Base-by-base conservation (phyloP, 2,888 invertebrate species). In the Argyra leucocephala region DNA sequence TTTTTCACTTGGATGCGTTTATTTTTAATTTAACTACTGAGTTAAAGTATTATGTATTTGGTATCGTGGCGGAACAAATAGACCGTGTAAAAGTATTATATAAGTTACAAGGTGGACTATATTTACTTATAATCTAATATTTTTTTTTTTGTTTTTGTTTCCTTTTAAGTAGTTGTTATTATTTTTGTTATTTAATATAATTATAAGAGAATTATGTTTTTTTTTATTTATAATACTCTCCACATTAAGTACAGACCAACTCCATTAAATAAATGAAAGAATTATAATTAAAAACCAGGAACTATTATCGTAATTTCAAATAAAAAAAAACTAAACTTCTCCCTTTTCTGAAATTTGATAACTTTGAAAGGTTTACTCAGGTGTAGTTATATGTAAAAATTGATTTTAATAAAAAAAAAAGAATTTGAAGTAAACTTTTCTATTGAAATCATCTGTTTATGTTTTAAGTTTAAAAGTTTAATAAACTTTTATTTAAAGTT, bases 261-360 rank as follows among this genome's bases (percentile, higher is more conserved):
- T 31, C 31, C 12, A 31, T 31, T 48, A 48, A 48, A 48, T 48
- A 15, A 18, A 18, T 10, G 12, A 18, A 18, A 15, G 15, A 48
- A 48, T 48, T 48, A 48, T 18, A 48, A 48, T 48, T 31, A n/a
- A 48, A 48, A 48, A 48, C 48, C 48, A 48, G 48, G 48, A 48
- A 48, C 48, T 48, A 48, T 48, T 48, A n/a, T 48, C 18, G 48
- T 48, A 48, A 18, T 15, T 18, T 48, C 31, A 31, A 31, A 10
- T 31, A 31, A 31, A 31, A 31, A 7, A 31, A 48, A 18, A 5
- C 5, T 18, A 48, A 48, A 48, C 48, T 48, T 15, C 48, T 48
- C 48, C 48, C 48, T 48, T 48, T 48, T 48, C n/a, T 48, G 48
- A 48, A 48, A 48, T 48, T 48, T 48, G 48, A 48, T 48, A 48